A percentile compares a stretch with the other conserved stretches of the same genome.
Evolutionary conservation across 2,113 vertebrate species (phyloP).

Genomic region (Fukomys damarensis): DNA sequence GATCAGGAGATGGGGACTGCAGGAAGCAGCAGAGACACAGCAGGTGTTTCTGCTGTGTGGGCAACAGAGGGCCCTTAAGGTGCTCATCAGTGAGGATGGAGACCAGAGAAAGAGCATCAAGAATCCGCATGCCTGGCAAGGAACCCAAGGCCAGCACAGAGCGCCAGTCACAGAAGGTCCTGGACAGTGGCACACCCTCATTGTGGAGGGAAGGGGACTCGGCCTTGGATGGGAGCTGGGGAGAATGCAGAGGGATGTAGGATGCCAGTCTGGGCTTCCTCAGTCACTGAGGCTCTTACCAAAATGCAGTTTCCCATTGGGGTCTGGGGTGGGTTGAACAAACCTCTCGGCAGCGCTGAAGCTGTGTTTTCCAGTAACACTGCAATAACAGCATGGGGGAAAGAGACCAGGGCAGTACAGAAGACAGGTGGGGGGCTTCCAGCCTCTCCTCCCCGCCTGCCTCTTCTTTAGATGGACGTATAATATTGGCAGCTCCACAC

Average conservation of each 20-base stretch:
- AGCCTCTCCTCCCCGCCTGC: background rate
- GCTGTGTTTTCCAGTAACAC: background rate
- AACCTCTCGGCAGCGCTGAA: background rate
- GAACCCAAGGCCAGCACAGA: background rate
- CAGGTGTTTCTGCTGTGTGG: background rate
- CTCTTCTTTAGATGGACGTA: background rate
- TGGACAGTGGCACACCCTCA: background rate
- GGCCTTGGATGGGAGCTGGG: background rate
- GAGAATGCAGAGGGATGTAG: background rate
- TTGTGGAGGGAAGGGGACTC: background rate
- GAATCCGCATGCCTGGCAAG: background rate
- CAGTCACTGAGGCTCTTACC: background rate
- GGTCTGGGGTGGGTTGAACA: background rate
- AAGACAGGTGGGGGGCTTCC: too few species aligned
- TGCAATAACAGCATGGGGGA: background rate
- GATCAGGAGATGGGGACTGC: background rate
- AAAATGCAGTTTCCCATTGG: background rate
- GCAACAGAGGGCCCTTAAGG: background rate
- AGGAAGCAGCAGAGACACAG: background rate
- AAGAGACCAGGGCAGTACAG: background rate
- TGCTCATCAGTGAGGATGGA: background rate
- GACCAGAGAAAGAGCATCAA: background rate
- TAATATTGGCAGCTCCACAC: background rate
- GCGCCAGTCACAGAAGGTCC: rapidly evolving
- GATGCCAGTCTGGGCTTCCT: background rate